Percentiles rank a stretch among this genome's conserved stretches.
Evolutionary conservation across 53 echinoderm and acorn worm genomes (phyloP).

Genomic region (Antedon mediterranea): DNA sequence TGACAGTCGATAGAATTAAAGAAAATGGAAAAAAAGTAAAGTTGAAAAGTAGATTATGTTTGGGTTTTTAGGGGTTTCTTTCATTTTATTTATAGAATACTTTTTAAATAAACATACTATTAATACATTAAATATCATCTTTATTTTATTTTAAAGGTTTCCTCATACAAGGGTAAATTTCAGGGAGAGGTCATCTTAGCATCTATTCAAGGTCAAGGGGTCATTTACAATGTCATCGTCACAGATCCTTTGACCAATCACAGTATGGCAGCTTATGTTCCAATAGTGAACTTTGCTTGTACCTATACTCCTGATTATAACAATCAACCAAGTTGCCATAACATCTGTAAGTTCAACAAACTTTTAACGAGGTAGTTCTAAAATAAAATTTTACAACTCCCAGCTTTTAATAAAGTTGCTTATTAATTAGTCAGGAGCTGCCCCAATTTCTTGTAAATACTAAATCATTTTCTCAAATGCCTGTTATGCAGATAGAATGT

Average conservation of each 20-base stretch:
- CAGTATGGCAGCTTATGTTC: conserved; percentile 39
- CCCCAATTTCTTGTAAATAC: no score
- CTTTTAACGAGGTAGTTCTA: no score
- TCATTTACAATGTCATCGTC: conserved; percentile 60
- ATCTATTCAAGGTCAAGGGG: conserved; percentile 49
- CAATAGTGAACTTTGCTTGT: conserved; percentile 51
- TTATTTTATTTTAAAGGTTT: conserved; percentile 23
- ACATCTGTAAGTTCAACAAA: neutral
- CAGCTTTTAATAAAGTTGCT: no score
- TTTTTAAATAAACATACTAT: no score
- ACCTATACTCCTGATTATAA: neutral
- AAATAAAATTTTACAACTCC: no score
- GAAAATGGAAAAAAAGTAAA: conserved; percentile 53
- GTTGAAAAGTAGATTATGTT: neutral
- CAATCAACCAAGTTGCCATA: neutral
- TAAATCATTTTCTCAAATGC: no score
- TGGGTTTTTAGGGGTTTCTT: neutral
- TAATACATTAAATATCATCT: no score
- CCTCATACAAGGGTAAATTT: conserved; percentile 23
- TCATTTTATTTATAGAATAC: no score
- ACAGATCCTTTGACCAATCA: conserved; percentile 19
- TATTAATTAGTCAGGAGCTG: no score
- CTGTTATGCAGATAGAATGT: no score
- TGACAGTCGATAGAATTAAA: conserved; percentile 29
- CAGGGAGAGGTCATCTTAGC: conserved; percentile 32